Evolutionary conservation across 2,113 vertebrate species (phyloP).

Genomic region (Shinisaurus crocodilurus): DNA sequence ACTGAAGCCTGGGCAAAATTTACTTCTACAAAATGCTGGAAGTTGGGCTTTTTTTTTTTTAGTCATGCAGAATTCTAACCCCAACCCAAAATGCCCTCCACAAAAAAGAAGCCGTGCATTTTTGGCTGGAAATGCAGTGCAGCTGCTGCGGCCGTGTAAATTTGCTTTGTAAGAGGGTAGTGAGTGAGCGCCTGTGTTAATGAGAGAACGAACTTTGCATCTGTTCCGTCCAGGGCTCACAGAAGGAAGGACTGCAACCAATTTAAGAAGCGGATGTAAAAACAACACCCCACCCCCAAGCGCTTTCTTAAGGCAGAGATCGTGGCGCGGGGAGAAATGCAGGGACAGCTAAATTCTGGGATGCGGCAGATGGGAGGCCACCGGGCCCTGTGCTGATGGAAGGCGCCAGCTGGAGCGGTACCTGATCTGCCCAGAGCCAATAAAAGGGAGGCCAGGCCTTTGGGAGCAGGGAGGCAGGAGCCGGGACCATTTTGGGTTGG

Average conservation of each 20-base stretch:
- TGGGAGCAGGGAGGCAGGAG: background rate
- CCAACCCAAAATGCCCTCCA: background rate
- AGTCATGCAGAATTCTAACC: background rate
- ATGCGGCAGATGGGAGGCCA: no score
- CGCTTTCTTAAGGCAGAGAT: no score
- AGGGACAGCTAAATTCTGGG: no score
- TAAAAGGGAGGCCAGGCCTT: background rate
- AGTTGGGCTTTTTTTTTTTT: background rate
- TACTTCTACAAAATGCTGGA: no score
- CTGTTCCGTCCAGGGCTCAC: no score
- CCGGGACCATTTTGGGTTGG: background rate
- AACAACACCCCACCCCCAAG: no score
- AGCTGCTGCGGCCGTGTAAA: background rate
- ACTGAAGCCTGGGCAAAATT: no score
- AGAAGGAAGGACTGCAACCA: background rate
- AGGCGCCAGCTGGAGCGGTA: background rate
- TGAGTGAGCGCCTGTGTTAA: no score
- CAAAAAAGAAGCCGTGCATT: background rate
- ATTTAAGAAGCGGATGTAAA: background rate
- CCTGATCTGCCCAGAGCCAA: background rate
- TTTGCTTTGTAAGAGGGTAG: background rate
- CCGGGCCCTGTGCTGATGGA: background rate
- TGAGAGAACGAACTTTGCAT: no score
- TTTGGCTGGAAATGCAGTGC: background rate
- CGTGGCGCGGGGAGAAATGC: no score